Base-by-base conservation (phyloP, 2,113 vertebrate genomes). In the Rutilus rutilus region DNA sequence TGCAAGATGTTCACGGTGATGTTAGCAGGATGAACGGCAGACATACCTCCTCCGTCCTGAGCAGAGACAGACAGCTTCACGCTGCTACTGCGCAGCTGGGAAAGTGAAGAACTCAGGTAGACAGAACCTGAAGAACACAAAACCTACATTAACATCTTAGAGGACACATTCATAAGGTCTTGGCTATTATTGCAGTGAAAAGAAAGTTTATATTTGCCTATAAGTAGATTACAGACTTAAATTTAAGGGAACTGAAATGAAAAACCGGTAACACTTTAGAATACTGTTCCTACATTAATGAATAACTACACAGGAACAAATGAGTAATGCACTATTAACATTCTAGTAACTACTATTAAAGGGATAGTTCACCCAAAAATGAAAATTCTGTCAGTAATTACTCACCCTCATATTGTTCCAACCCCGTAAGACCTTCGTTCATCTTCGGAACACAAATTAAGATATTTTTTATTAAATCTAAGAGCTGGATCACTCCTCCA, bases 1-100 rank as follows among this genome's bases (percentile, higher is more conserved):
- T 92, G 94, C 62, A 97, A 89, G 88, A 99, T 84, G 60, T 96
- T 93, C 39, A 99, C 45, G 0, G 96, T 97, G 89, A 99, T 17
- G 0, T 94, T 89, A 3, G 97, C 97, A 9, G 95, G 96, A 45
- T 59, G 67, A 81, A 83, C 69, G 5, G 97, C 94, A 15, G 87
- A 64, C 83, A 95, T 89, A 2, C 96, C 97, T 2, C 91, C 96
- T 0, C 96, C 95, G 2, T 99, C 98, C 60, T 9, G 89, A 0
- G 97, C 97, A 45, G 92, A 92, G 85, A 98, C 86, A 5, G 87
- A 90, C 88, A 99, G 89, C 36, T 90, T 90, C 27, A 97, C 81
- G 0, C 84, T 94, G 77, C 93, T 92, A 19, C 0, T 90, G 6
- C 92, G 91, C 92, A 98, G 82, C 17, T 95, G 94, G 64, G 90